Base-by-base conservation (phyloP, 1,140 invertebrate genomes). In the Pachyrhynchus sulphureomaculatus region DNA sequence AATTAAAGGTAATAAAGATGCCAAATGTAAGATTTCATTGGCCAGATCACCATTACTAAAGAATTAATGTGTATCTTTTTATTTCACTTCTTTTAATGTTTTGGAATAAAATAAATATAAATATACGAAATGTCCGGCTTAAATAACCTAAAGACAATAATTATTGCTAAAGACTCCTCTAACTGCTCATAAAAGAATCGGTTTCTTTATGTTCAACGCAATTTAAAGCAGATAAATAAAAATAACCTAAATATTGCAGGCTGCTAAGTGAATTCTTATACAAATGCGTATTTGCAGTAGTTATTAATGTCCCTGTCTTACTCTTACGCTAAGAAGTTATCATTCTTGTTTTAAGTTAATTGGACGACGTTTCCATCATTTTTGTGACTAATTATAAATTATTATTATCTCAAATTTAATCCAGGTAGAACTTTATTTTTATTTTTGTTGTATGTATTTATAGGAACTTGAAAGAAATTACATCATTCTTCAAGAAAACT, bases 331-430 rank as follows among this genome's bases (percentile, higher is more conserved):
- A 20, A 18, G 23, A 32, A 32, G 23, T 23, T 4, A 44, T 55
- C 32, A 44, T 55, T 55, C 26, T 55, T 44, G 52, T 55, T 55
- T 44, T 32, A 18, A 26, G 15, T 33, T 55, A 55, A 55, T 55
- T 55, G 52, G 36, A 41, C 41, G 52, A 44, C 52, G 17, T 17
- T 55, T 55, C 37, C 26, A 42, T 55, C 37, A 55, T 55, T 55
- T 55, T 44, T 42, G 37, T 42, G 52, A 32, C 52, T 55, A 55
- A 55, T 55, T 55, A 39, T 55, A 44, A 55, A 36, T 42, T 55
- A 55, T 55, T 32, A 39, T 51, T 21, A 36, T 32, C 39, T 37
- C 41, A 44, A 55, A 55, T 55, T 37, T 37, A 48, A 29, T 48
- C 45, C 23, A n/a, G 1, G 23, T 39, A 36, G 21, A 37, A 26